These are phyloP conservation scores for Salmo trutta DNA, from an alignment of 2,797 vertebrate species.

Conservation along the genomic window DNA sequence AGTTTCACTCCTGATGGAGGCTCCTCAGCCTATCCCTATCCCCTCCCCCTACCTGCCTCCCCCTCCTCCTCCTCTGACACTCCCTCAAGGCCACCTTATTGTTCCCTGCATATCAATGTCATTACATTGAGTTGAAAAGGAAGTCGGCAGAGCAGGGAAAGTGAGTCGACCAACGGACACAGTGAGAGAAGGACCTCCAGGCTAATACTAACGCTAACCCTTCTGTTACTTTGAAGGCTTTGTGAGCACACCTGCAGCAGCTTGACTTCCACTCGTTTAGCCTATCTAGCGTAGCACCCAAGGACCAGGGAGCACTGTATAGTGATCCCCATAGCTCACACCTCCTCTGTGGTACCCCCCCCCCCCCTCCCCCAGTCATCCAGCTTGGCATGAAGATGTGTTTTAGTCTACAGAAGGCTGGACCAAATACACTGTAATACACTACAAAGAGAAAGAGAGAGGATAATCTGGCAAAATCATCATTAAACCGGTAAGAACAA, in stretches of 20 bases:
- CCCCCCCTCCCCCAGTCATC: neutral
- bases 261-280: neutral
- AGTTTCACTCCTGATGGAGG: conserved; percentile 21
- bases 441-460: conserved; percentile 11
- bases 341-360: conserved; percentile 24
- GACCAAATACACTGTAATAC: conserved; percentile 18
- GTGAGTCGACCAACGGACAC: conserved; percentile 56
- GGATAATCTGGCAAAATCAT: conserved; percentile 28
- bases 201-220: neutral
- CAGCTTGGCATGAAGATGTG: neutral
- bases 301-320: conserved; percentile 12
- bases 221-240: neutral
- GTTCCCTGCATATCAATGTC: conserved; percentile 45
- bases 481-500: conserved; percentile 49
- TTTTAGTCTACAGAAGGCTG: conserved; percentile 13
- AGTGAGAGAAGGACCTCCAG: conserved; percentile 41
- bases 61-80: conserved; percentile 29
- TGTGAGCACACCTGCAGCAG: conserved; percentile 27
- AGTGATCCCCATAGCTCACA: conserved; percentile 6
- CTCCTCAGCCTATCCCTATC: conserved; percentile 26
- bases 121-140: conserved; percentile 63
- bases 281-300: conserved; percentile 8
- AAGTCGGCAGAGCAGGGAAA: conserved; percentile 57
- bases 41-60: conserved; percentile 11
- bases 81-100: conserved; percentile 56